phyloP scores from a whole-genome alignment of 2,888 invertebrate species.

The Palloptera scutellata region DNA sequence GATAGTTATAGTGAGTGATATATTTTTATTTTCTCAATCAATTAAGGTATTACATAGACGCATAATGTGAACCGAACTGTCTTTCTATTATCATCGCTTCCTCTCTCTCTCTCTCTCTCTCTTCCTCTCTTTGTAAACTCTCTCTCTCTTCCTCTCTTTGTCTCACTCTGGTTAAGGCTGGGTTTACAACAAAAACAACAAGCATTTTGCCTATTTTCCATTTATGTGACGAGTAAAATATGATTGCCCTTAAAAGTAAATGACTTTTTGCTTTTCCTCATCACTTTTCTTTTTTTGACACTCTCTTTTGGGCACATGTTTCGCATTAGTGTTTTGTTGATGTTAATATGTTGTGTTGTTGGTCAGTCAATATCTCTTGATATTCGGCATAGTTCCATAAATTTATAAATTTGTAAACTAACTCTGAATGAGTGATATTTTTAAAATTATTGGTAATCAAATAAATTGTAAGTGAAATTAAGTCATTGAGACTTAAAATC shows the following conservation, averaged over 20 bases:
- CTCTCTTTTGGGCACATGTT: conserved; percentile 18
- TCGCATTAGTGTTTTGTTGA: not conserved
- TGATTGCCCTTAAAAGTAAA: not conserved
- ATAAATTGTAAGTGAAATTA: conserved; percentile 1
- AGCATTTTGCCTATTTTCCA: not conserved
- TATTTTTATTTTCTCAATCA: conserved; percentile 45
- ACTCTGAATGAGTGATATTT: not conserved
- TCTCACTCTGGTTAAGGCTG: not conserved
- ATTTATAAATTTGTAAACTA: not conserved
- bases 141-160: too few species aligned
- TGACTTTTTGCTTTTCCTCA: conserved; percentile 1
- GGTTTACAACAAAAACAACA: not conserved
- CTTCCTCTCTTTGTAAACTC: too few species aligned
- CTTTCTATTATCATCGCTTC: not conserved
- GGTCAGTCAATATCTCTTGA: conserved; percentile 39
- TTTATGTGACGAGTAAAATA: not conserved
- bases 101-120: too few species aligned
- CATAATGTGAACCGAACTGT: conserved; percentile 25
- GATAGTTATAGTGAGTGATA: not conserved
- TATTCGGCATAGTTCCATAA: conserved; percentile 47
- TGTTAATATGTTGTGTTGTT: not conserved
- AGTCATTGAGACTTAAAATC: not conserved
- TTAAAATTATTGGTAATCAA: not conserved
- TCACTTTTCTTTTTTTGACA: conserved; percentile 6
- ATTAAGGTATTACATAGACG: conserved; percentile 48